Percentiles rank a stretch among this genome's conserved stretches.
phyloP scores from a whole-genome alignment of 2,797 vertebrate species.

The Paramormyrops hopkinsi region DNA sequence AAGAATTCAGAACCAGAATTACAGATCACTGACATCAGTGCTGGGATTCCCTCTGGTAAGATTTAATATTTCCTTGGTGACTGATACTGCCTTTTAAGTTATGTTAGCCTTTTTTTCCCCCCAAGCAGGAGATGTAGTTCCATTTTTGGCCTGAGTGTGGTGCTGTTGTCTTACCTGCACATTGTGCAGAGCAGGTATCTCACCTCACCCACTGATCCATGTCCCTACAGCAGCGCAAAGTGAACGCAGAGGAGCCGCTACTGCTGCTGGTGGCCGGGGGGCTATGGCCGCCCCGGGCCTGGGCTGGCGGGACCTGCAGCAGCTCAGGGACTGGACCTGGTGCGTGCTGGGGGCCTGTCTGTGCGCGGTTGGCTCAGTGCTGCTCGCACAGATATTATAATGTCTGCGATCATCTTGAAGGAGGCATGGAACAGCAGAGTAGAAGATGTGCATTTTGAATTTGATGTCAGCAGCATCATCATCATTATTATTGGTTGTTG shows the following conservation, averaged over 20 bases:
- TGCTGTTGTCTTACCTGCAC: not conserved
- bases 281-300: conserved; percentile 24
- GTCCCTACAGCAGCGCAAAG: not conserved
- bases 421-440: not conserved
- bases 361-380: conserved; percentile 43
- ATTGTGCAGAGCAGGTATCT: not conserved
- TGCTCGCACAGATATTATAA: conserved; percentile 55
- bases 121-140: not conserved
- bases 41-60: not conserved
- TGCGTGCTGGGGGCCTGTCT: conserved; percentile 53
- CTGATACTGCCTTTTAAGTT: not conserved
- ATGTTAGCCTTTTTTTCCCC: not conserved
- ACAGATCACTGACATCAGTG: not conserved
- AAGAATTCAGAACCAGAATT: not conserved
- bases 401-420: not conserved
- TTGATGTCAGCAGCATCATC: not conserved
- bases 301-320: conserved; percentile 26
- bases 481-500: not conserved
- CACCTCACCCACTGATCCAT: not conserved
- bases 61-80: not conserved
- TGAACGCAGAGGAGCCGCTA: conserved; percentile 28
- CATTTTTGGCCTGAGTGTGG: not conserved
- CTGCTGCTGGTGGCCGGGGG: conserved; percentile 20
- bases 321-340: conserved; percentile 44
- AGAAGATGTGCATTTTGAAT: not conserved